These are phyloP conservation scores for Taenaris catops DNA, from an alignment of 2,888 invertebrate genomes.

Conservation along the genomic window DNA sequence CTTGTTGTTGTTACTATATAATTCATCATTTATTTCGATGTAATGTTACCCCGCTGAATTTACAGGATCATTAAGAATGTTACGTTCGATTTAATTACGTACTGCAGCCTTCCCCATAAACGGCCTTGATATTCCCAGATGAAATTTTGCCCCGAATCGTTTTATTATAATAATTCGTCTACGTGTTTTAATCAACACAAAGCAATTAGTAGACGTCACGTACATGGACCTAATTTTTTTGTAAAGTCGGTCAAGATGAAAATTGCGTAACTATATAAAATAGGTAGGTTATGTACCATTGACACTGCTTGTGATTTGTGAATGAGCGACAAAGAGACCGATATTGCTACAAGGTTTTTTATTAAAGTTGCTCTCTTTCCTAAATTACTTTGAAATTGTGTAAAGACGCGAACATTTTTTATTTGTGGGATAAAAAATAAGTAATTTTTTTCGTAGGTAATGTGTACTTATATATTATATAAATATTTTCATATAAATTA, in stretches of 20 bases:
- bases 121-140: conserved; percentile 23
- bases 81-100: conserved; percentile 20
- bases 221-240: conserved; percentile 43
- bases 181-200: conserved; percentile 22
- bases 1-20: conserved; percentile 59
- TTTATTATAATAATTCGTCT: conserved; percentile 14
- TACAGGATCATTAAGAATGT: too few relatives aligned
- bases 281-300: conserved; percentile 39
- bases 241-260: conserved; percentile 51
- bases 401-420: too few relatives aligned
- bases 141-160: conserved; percentile 5
- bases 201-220: conserved; percentile 29
- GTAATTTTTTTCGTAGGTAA: too few relatives aligned
- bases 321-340: conserved; percentile 31
- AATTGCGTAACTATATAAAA: conserved; percentile 44
- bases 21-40: conserved; percentile 69
- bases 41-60: conserved; percentile 55
- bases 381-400: too few relatives aligned
- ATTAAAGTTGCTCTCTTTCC: too few relatives aligned
- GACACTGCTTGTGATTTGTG: conserved; percentile 29
- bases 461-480: too few relatives aligned
- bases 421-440: too few relatives aligned
- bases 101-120: conserved; percentile 19
- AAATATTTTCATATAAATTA: too few relatives aligned
- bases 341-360: conserved; percentile 38